A percentile compares a stretch with the other conserved stretches of the same genome.
Evolutionary conservation across 2,888 invertebrate genomes (phyloP).

Genomic region (Caenorhabditis sp.): DNA sequence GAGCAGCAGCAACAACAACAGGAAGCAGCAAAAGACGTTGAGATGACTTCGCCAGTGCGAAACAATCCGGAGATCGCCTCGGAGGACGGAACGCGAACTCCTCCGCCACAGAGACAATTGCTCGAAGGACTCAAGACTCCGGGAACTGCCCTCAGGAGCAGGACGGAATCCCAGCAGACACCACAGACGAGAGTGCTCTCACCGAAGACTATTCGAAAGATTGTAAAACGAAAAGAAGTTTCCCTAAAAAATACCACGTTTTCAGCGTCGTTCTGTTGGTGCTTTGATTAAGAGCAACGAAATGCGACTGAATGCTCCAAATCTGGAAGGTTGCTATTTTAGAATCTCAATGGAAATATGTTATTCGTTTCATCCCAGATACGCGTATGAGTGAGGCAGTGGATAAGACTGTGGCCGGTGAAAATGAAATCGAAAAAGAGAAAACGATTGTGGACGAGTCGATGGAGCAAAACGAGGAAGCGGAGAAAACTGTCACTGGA

Average conservation of each 20-base stretch:
- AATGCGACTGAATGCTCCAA: slow-evolving; percentile 25
- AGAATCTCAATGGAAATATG: neutral
- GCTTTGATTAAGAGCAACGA: slow-evolving; percentile 27
- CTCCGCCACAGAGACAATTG: neutral
- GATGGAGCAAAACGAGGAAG: neutral
- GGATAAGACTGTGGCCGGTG: neutral
- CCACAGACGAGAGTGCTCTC: slow-evolving; percentile 26
- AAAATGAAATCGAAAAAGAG: neutral
- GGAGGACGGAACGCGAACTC: slow-evolving; percentile 5
- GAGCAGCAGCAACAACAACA: neutral
- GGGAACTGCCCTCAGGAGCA: slow-evolving; percentile 1
- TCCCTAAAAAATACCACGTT: neutral
- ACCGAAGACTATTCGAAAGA: slow-evolving; percentile 38
- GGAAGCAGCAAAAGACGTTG: slow-evolving; percentile 9
- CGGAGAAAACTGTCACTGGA: neutral
- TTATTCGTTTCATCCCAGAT: neutral
- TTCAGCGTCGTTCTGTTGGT: slow-evolving; percentile 32
- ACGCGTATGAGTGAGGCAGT: neutral
- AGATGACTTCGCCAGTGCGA: slow-evolving; percentile 11
- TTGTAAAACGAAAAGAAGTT: too few species aligned
- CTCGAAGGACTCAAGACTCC: slow-evolving; percentile 27
- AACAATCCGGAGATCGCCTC: neutral
- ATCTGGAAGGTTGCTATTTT: slow-evolving; percentile 14
- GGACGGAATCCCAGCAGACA: slow-evolving; percentile 20
- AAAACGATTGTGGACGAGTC: slow-evolving; percentile 24